Evolutionary conservation across 2,113 vertebrate genomes (phyloP), one percentile per base, ranked within the genome.

Genomic region (Siniperca chuatsi): DNA sequence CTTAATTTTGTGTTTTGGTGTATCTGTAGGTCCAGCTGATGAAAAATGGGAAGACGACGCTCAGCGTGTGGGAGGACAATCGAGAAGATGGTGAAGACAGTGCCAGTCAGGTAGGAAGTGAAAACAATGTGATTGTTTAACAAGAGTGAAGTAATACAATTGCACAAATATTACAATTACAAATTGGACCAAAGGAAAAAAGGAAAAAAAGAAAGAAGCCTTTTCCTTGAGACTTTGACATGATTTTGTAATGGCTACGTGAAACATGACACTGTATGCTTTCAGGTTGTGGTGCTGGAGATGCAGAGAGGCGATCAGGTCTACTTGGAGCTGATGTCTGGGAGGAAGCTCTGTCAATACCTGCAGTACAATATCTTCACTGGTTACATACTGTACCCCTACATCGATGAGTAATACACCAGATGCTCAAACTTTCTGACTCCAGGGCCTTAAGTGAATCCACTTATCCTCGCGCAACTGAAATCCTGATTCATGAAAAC

Each of bases 321-420:
- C 46, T 96, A 96, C 16, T 15, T 90, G 8, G 82, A 92, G 85
- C 89, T 96, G 78, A 25, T 66, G 16, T 69, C 87, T 0, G 95
- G 95, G 15, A 93, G 93, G 70, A 91, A 82, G 76, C 79, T 96
- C 57, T 96, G 95, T 68, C 75, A 21, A 79, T 25, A 52, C 37
- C 37, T 55, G 33, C 0, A 89, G 4, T 21, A 52, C 69, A 96
- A 95, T 67, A 80, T 72, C 52, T 96, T 96, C 60, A 93, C 92
- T 42, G 96, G 95, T 33, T 93, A 92, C 87, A 87, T 96, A 5
- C 4, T 96, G 16, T 96, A 95, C 88, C 90, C 93, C 23, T 20
- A 65, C 25, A n/a, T 3, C 23, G 10, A 74, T 16, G 46, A 77
- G 18, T 81, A 62, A 80, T 9, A 9, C 16, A 57, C 21, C 16